A percentile compares a stretch with the other conserved stretches of the same genome.
Conservation (phyloP, 2,797 vertebrate genomes). For the Siniperca obscura region DNA sequence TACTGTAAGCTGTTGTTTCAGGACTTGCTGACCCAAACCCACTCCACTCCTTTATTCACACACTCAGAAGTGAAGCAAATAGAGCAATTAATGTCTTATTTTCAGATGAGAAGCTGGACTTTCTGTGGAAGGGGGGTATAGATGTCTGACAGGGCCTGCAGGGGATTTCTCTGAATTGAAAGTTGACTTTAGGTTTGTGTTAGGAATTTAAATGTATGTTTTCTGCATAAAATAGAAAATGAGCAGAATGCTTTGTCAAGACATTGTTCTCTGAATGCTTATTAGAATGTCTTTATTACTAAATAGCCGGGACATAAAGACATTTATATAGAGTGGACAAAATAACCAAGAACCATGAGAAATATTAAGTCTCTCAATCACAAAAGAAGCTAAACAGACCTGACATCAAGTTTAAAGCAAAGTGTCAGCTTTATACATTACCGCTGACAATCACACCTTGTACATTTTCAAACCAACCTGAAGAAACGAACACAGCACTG, state of each 20-base stretch:
- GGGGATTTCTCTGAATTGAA: constrained; percentile 26
- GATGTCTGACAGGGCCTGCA: constrained; percentile 18
- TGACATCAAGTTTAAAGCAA: not conserved
- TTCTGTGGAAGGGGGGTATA: constrained; percentile 2
- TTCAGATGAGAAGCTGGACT: constrained; percentile 15
- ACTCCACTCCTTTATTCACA: not conserved
- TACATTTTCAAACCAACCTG: not conserved
- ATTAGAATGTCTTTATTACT: not conserved
- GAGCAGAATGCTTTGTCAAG: constrained; percentile 19
- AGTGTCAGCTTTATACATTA: not conserved
- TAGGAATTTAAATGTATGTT: constrained; percentile 46
- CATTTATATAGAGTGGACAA: not conserved
- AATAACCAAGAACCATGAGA: not conserved
- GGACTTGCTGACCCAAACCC: constrained; percentile 33
- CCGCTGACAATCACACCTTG: not conserved
- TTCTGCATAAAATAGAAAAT: constrained; percentile 36
- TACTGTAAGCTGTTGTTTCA: constrained; percentile 32
- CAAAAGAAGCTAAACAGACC: not conserved
- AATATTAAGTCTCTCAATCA: not conserved
- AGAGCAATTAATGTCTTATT: constrained; percentile 41
- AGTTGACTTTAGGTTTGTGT: constrained; percentile 31
- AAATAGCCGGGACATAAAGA: not conserved
- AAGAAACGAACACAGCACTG: not conserved
- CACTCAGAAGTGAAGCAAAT: constrained; percentile 13
- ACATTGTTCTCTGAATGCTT: constrained; percentile 20